Conservation (phyloP, 1,140 invertebrate genomes). For the Pectinophora gossypiella region DNA sequence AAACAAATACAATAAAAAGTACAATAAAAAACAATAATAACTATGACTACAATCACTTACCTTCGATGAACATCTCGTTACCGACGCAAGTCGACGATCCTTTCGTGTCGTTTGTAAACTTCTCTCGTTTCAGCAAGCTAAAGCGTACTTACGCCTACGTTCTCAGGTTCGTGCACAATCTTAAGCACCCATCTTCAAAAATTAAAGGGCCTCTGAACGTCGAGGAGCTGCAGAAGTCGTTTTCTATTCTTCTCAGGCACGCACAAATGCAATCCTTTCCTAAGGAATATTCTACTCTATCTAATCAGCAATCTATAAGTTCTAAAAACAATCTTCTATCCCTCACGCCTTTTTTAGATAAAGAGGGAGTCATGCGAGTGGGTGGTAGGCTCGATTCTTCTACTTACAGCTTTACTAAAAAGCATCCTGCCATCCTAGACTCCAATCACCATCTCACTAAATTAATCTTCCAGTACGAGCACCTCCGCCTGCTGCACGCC, state of each 20-base stretch:
- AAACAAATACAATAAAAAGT: too few relatives aligned
- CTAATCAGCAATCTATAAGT: background rate
- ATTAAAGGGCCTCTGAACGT: background rate
- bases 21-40: background rate
- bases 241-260: background rate
- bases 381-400: conserved; percentile 42
- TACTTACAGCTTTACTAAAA: conserved; percentile 27
- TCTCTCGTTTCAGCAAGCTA: background rate
- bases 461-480: conserved; percentile 37
- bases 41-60: background rate
- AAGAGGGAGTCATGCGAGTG: conserved; percentile 37
- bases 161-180: background rate
- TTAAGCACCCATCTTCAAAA: background rate
- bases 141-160: background rate
- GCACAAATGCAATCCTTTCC: conserved; percentile 7
- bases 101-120: background rate
- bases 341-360: conserved; percentile 41
- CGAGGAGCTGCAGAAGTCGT: background rate
- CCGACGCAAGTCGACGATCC: background rate
- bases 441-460: conserved; percentile 30
- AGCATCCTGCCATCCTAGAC: conserved; percentile 59
- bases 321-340: background rate
- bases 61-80: background rate
- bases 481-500: conserved; percentile 32
- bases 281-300: background rate